These are phyloP conservation scores for Wiebesia pumilae DNA, from an alignment of 1,140 invertebrate genomes.

Conservation along the genomic window DNA sequence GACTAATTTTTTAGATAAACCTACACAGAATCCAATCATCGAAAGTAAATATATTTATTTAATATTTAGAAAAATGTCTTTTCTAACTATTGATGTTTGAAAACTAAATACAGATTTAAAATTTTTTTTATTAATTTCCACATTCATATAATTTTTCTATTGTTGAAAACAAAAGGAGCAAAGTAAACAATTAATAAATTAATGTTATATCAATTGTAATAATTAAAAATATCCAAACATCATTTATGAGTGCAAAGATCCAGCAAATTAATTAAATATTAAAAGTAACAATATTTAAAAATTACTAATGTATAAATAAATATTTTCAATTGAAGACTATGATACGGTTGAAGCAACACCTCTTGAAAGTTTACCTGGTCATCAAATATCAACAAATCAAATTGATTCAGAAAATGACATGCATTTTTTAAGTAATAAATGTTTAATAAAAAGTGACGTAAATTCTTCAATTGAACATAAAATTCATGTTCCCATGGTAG, in stretches of 20 bases:
- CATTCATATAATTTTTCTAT: too few relatives aligned
- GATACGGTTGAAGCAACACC: conserved; percentile 66
- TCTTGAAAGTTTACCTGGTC: conserved; percentile 69
- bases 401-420: conserved; percentile 20
- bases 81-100: background rate
- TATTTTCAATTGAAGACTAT: conserved; percentile 51
- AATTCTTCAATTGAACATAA: background rate
- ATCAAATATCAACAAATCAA: conserved; percentile 50
- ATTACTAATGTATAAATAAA: conserved; percentile 38
- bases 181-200: background rate
- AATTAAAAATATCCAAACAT: background rate
- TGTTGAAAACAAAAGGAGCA: too few relatives aligned
- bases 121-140: too few relatives aligned
- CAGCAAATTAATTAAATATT: background rate
- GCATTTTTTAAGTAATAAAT: conserved; percentile 26
- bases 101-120: background rate
- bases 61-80: background rate
- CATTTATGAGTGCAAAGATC: background rate
- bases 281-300: conserved; percentile 7
- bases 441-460: conserved; percentile 14
- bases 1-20: conserved; percentile 52
- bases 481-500: background rate
- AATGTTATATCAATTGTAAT: background rate
- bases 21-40: conserved; percentile 54
- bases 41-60: conserved; percentile 55